A percentile compares a stretch with the other conserved stretches of the same genome.
Conservation (phyloP, 1,140 invertebrate species). For the Platorchestia sp. region DNA sequence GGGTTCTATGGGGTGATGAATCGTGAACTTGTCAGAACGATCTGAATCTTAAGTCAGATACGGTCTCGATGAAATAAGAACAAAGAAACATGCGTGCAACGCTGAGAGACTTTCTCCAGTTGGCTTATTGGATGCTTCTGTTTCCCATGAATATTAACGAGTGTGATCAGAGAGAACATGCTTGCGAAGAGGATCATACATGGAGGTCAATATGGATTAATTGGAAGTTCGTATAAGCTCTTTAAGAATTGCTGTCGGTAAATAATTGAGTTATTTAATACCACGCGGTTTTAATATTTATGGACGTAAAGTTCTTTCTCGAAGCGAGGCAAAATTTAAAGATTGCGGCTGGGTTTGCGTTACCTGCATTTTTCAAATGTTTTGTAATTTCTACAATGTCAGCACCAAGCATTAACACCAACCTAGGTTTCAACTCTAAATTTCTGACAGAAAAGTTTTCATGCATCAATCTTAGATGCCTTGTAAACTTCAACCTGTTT, state of each 20-base stretch:
- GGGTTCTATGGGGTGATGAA: background rate
- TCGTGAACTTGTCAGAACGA: background rate
- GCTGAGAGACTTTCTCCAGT: background rate
- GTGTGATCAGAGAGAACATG: conserved; percentile 37
- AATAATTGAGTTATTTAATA: background rate
- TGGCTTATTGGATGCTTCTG: background rate
- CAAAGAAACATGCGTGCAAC: background rate
- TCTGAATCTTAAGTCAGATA: background rate
- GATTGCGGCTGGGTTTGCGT: background rate
- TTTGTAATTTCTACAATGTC: background rate
- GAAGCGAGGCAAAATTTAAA: background rate
- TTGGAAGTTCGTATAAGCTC: background rate
- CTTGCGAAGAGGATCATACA: background rate
- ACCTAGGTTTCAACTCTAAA: background rate
- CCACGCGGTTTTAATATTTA: background rate
- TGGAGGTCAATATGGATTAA: conserved; percentile 9
- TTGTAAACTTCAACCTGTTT: background rate
- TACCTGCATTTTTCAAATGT: background rate
- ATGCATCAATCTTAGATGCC: background rate
- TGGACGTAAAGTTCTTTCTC: background rate
- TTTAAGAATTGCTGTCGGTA: background rate
- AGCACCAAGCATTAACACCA: background rate
- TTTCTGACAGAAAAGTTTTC: background rate
- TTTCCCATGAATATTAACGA: conserved; percentile 24
- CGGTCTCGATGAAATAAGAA: background rate